Base-by-base conservation (phyloP, 2,113 vertebrate genomes). In the Zootoca vivipara region DNA sequence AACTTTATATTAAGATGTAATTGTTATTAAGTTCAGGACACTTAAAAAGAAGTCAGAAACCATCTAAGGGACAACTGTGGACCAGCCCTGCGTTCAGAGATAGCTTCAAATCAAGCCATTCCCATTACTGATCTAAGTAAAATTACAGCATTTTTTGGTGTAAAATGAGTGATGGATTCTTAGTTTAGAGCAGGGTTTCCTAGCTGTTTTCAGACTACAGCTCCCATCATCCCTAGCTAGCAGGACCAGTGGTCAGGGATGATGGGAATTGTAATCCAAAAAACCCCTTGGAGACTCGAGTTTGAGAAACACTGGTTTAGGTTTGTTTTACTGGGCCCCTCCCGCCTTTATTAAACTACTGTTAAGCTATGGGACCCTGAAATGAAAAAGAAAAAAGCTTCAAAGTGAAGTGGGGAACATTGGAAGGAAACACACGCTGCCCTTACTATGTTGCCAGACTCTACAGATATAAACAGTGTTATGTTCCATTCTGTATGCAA, bases 401-500 rank as follows among this genome's bases (percentile, higher is more conserved):
- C 7, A 2, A 56, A 85, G 13, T 12, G 40, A 82, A 83, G 58
- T 92, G 65, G 77, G 92, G 42, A 78, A 88, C 75, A 70, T 56
- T 87, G 70, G 72, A 89, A 28, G 86, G 79, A 33, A 83, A 90
- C 1, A 3, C 75, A 91, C 65, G 38, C 80, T 92, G 64, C 78
- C 40, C 65, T 13, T 52, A 16, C 73, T 56, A 86, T 52, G n/a
- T 35, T 85, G 87, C 77, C 92, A 89, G 89, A 87, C 72, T 33
- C 16, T 80, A 9, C 87, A 90, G 56, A 89, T 74, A 89, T 90
- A 86, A 85, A 70, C 82, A 92, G 92, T 93, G 91, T 92, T 91
- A 92, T 95, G 90, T 84, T 95, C 94, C 94, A 93, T 95, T 90
- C 91, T 94, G 92, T 93, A 91, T 89, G 92, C 91, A 92, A 93